A percentile compares a stretch with the other conserved stretches of the same genome.
These are phyloP conservation scores for Botrylloides violaceus DNA, from an alignment of 23 tunicate species.

Conservation along the genomic window DNA sequence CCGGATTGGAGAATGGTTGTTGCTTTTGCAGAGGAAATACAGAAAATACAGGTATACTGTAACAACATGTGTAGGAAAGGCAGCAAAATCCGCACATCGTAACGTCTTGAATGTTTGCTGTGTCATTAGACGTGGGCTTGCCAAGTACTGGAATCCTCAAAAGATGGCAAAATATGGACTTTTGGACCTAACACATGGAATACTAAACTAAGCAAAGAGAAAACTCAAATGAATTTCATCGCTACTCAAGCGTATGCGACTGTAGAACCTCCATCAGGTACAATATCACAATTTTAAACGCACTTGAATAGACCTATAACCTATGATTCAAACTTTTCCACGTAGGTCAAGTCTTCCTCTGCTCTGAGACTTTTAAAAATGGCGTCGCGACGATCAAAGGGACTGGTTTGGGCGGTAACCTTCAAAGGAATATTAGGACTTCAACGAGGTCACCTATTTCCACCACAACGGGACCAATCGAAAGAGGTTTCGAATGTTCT, in stretches of 20 bases:
- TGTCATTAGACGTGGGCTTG: conserved; percentile 14
- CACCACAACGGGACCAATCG: not conserved
- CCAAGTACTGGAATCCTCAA: conserved; percentile 5
- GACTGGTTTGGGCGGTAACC: not conserved
- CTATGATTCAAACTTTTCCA: not conserved
- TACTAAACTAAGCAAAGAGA: conserved; percentile 27
- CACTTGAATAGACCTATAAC: not conserved
- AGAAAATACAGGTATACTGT: conserved; percentile 9
- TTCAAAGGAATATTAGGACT: not conserved
- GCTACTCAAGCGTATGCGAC: conserved; percentile 9
- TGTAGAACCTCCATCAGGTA: conserved; percentile 5
- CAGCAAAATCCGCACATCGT: too few relatives aligned
- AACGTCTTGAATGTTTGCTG: not conserved
- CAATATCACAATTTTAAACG: too few relatives aligned
- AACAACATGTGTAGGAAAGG: too few relatives aligned
- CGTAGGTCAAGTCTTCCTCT: conserved; percentile 48
- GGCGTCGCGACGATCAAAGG: conserved; percentile 43
- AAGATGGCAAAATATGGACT: conserved; percentile 65
- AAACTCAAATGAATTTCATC: conserved; percentile 28
- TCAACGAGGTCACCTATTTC: not conserved
- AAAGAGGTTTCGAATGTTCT: not conserved
- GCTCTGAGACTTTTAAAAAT: conserved; percentile 28
- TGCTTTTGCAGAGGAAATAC: not conserved
- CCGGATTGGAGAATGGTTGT: conserved; percentile 19
- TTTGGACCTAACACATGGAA: conserved; percentile 48